A percentile compares a stretch with the other conserved stretches of the same genome.
Conservation (phyloP, 2,113 vertebrate genomes). For the Microtus richardsoni region DNA sequence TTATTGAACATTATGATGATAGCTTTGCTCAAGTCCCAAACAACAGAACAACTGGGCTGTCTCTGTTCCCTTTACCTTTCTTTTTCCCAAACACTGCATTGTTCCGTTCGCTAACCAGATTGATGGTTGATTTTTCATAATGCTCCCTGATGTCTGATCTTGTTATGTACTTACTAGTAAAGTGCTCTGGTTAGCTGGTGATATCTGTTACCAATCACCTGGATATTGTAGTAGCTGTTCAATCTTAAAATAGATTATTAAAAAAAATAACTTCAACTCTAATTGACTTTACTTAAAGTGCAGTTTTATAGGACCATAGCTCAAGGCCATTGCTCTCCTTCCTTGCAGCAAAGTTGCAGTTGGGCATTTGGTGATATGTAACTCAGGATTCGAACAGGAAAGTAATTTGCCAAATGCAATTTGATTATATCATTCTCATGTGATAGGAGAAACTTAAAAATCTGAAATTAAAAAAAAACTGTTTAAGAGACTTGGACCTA, state of each 20-base stretch:
- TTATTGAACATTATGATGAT: not conserved
- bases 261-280: slow-evolving; percentile 41
- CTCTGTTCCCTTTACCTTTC: not conserved
- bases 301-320: slow-evolving; percentile 25
- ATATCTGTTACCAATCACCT: slow-evolving; percentile 15
- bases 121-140: not conserved
- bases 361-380: not conserved
- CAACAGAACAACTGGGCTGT: not conserved
- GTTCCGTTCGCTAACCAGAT: not conserved
- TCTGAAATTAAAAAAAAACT: not conserved
- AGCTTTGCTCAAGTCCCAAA: not conserved
- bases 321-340: slow-evolving; percentile 41
- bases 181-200: not conserved
- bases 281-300: slow-evolving; percentile 45
- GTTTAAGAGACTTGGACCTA: too few species aligned
- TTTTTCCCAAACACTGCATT: not conserved
- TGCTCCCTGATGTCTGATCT: not conserved
- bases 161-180: not conserved
- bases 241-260: not conserved
- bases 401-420: not conserved
- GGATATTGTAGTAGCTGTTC: not conserved
- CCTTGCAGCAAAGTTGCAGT: not conserved
- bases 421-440: not conserved
- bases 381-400: not conserved
- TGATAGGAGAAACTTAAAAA: slow-evolving; percentile 26